A percentile compares a stretch with the other conserved stretches of the same genome.
These are phyloP conservation scores for Elaphurus davidianus DNA, from an alignment of 2,113 vertebrate genomes.

Conservation along the genomic window DNA sequence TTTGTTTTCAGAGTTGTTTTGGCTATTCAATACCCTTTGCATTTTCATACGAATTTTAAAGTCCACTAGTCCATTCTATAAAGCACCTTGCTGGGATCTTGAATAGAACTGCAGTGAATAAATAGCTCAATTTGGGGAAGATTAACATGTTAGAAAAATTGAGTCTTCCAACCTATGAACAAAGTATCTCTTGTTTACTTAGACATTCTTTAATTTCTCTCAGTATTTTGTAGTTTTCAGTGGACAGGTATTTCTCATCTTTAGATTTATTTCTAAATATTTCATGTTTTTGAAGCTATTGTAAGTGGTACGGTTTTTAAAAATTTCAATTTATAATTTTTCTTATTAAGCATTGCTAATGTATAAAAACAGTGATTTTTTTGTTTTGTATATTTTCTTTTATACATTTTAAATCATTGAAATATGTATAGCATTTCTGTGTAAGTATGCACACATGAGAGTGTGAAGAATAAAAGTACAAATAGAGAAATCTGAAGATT, in stretches of 20 bases:
- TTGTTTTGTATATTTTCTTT: background rate
- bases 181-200: background rate
- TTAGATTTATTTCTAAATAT: background rate
- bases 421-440: background rate
- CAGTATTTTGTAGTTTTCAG: background rate
- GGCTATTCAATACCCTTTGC: background rate
- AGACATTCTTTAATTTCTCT: background rate
- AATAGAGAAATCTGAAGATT: background rate
- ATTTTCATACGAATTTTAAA: background rate
- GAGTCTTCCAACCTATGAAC: background rate
- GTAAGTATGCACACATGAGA: background rate
- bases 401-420: background rate
- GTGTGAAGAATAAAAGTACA: background rate
- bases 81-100: background rate
- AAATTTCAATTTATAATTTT: background rate
- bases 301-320: background rate
- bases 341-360: background rate
- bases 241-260: background rate
- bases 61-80: background rate
- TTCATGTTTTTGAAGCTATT: background rate
- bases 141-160: background rate
- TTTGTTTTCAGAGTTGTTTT: background rate
- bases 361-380: background rate
- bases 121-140: background rate
- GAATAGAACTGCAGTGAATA: background rate